Evolutionary conservation across 2,888 invertebrate genomes (phyloP).

Genomic region (Dynastes hyllus): DNA sequence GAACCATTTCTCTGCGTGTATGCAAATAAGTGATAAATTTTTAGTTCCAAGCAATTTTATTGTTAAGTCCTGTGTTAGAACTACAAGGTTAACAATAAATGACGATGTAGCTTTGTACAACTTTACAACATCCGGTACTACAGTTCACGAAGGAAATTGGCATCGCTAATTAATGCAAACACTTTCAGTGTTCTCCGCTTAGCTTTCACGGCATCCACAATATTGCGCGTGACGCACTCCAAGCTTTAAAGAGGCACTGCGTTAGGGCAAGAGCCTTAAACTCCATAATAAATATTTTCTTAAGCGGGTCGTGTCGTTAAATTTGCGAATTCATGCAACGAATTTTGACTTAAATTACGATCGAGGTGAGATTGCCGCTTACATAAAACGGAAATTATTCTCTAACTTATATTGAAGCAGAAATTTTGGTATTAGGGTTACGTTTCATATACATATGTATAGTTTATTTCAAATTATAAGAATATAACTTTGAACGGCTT

Average conservation of each 20-base stretch:
- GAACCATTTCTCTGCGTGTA: no score
- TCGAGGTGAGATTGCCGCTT: neutral
- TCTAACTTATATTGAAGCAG: neutral
- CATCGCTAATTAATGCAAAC: neutral
- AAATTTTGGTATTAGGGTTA: neutral
- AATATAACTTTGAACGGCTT: no score
- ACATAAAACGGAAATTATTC: constrained; percentile 4
- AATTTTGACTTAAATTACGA: neutral
- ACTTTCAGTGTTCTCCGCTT: neutral
- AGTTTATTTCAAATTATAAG: no score
- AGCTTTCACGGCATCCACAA: neutral
- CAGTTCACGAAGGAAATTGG: neutral
- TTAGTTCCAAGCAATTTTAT: no score
- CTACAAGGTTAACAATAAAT: neutral
- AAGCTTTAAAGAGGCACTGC: neutral
- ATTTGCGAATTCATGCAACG: neutral
- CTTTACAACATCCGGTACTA: neutral
- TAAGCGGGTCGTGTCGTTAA: neutral
- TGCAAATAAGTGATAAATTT: no score
- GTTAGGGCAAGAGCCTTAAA: neutral
- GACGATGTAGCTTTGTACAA: neutral
- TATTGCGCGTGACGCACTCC: neutral
- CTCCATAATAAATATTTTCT: neutral
- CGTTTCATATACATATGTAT: neutral
- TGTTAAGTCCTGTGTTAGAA: neutral